Evolutionary conservation across 2,113 vertebrate genomes (phyloP), one percentile per base, ranked within the genome.

Genomic region (Xiphophorus maculatus): DNA sequence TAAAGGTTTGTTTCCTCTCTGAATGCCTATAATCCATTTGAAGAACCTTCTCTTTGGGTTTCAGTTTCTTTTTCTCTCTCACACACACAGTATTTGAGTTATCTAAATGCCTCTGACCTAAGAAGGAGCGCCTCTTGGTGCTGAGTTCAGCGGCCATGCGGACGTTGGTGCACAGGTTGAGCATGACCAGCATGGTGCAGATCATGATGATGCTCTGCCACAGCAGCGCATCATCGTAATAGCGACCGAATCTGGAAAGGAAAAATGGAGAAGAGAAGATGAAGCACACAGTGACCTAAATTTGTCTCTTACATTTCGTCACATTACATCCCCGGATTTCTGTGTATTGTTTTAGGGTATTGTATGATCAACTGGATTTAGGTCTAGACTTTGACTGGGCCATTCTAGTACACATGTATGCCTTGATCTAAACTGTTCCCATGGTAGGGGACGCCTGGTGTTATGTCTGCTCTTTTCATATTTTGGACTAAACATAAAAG

Each of bases 201-300:
- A 97, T 98, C 97, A 99, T 98, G 87, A 99, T 95, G 73, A 97
- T 93, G 90, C 97, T 99, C 90, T 99, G 98, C 96, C 96, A 97
- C 69, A 99, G 81, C 33, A 99, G 94, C 1, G 96, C 0, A 95
- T 95, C 89, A 3, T 99, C 98, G 63, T 98, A 99, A 85, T 84
- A 97, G 79, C 93, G 95, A 44, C 98, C 98, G 37, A 98, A 98
- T 93, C 98, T 99, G 80, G 10, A 11, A 10, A 33, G 4, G 42
- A 37, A 85, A 37, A 17, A 67, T 37, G 17, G 3, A 1, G 0
- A 79, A 4, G 69, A 29, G 0, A 51, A 37, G 30, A 35, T 32
- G 9, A 42, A 42, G 0, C 14, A 22, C 1, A 15, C 44, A 48
- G 44, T 19, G 44, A 19, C 17, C 17, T 19, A 1, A 48, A 19